Evolutionary conservation across 1,140 invertebrate species (phyloP), one percentile per base, ranked within the genome.

Genomic region (Popillia japonica): DNA sequence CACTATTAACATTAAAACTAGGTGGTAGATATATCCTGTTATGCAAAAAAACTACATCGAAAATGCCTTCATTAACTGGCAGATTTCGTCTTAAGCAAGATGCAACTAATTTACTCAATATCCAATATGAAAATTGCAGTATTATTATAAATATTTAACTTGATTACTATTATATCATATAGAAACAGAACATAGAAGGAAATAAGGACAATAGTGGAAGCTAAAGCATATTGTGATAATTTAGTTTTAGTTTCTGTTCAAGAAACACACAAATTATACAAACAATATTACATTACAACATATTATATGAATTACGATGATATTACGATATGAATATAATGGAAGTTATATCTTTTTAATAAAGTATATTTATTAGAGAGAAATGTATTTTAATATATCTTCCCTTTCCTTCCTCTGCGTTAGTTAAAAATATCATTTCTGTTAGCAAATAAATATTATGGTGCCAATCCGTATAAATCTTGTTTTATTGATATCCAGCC

Each of bases 271-370:
- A 55, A 55, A 55, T 55, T 55, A 55, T 34, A 34, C 27, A 34
- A 34, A 34, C 27, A 34, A 34, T 34, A 34, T 34, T 34, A 34
- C 27, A 34, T 55, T 55, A 55, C 17, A 34, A 55, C 14, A 55
- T 55, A 55, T n/a, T 17, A 55, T n/a, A 55, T n/a, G 14, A 55
- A 55, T 6, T 6, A 55, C 17, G 6, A 17, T 55, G 48, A n/a
- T 55, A 55, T 55, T n/a, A 55, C 17, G 3, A n/a, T 55, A 55
- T 55, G 2, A 34, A 55, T 55, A 48, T 48, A 17, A 55, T 17
- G 48, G 17, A 55, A n/a, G 17, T 55, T 55, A 55, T 55, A 55
- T 55, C 48, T 55, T 55, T 55, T 55, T 55, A 55, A 55, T 55
- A 55, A 55, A 55, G 27, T 55, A 44, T 44, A 9, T 44, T 44